Evolutionary conservation across 2,888 invertebrate genomes (phyloP).

Genomic region (Syritta pipiens): DNA sequence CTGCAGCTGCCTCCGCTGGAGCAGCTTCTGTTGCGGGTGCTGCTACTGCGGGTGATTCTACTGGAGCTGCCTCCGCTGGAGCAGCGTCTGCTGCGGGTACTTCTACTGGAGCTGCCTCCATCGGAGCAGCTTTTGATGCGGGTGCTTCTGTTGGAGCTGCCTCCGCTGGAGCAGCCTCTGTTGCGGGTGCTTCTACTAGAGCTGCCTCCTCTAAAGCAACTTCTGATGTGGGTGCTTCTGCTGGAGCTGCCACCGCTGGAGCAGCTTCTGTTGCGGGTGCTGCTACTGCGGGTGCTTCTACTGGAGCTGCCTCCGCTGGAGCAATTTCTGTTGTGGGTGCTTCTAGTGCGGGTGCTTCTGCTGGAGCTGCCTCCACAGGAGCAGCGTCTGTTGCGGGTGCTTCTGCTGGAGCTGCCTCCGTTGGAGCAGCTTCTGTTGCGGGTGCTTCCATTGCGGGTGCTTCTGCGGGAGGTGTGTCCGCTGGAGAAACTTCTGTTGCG

Average conservation of each 20-base stretch:
- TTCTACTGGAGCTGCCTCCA: too few relatives aligned
- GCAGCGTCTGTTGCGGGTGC: background rate
- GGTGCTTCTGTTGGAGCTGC: too few relatives aligned
- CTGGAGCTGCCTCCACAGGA: background rate
- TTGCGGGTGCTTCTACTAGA: background rate
- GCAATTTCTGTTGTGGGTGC: background rate
- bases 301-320: background rate
- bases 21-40: too few relatives aligned
- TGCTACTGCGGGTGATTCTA: too few relatives aligned
- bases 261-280: background rate
- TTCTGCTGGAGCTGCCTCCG: background rate
- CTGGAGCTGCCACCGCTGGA: background rate
- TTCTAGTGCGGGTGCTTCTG: conserved; percentile 3
- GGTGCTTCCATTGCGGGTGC: background rate
- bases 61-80: too few relatives aligned
- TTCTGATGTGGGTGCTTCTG: background rate
- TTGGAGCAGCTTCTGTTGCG: background rate
- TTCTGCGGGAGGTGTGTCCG: background rate
- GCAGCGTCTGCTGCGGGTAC: too few relatives aligned
- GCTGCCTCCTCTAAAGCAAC: background rate
- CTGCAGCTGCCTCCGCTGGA: too few relatives aligned
- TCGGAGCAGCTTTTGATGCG: too few relatives aligned
- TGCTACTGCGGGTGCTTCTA: background rate
- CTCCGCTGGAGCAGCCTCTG: background rate
- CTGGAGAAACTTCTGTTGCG: background rate